A percentile compares a stretch with the other conserved stretches of the same genome.
Evolutionary conservation across 2,888 invertebrate genomes (phyloP).

Genomic region (Tanytarsus gracilentus): DNA sequence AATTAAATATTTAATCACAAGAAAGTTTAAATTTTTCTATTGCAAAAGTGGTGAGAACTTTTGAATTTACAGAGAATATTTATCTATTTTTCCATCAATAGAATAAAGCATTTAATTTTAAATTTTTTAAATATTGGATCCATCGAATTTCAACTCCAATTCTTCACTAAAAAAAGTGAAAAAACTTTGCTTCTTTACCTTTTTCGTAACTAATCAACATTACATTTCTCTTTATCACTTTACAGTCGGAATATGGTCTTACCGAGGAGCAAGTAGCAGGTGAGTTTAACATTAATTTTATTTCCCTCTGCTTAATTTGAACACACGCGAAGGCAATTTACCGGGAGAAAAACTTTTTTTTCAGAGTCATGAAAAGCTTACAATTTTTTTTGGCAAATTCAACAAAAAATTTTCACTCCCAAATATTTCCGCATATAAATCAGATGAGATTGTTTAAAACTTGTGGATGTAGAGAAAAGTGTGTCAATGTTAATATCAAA

Average conservation of each 20-base stretch:
- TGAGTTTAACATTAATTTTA: conserved; percentile 39
- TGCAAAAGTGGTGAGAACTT: no score
- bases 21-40: no score
- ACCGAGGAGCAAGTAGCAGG: conserved; percentile 84
- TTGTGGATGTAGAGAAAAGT: no score
- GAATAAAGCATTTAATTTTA: no score
- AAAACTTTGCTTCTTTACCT: not conserved
- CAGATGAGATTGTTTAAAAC: no score
- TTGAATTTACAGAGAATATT: no score
- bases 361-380: not conserved
- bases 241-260: conserved; percentile 76
- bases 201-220: conserved; percentile 16
- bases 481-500: no score
- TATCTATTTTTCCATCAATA: no score
- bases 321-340: not conserved
- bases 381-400: not conserved
- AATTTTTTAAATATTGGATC: no score
- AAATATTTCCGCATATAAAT: no score
- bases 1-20: not conserved
- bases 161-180: not conserved
- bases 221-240: conserved; percentile 44
- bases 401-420: not conserved
- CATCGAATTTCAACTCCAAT: not conserved
- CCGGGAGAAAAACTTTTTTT: not conserved
- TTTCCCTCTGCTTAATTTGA: not conserved